Percentiles rank a stretch among this genome's conserved stretches.
phyloP scores from a whole-genome alignment of 2,888 invertebrate species.

The Heteromyza rotundicornis region DNA sequence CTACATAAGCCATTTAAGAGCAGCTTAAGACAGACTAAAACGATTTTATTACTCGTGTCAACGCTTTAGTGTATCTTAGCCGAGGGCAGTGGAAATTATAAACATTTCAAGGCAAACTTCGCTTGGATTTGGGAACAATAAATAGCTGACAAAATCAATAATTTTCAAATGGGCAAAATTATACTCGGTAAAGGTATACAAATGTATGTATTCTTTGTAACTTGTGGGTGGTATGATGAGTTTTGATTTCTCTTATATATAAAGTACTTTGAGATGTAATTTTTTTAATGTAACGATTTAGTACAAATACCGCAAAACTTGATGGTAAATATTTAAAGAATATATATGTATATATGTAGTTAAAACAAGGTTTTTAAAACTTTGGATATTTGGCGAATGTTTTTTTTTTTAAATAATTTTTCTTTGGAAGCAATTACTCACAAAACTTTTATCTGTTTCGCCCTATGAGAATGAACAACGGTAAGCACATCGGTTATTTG shows the following conservation, averaged over 20 bases:
- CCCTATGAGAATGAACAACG: slow-evolving; percentile 63
- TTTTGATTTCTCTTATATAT: too few relatives aligned
- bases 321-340: slow-evolving; percentile 32
- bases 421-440: slow-evolving; percentile 62
- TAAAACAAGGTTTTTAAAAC: slow-evolving; percentile 42
- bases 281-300: background rate
- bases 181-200: slow-evolving; percentile 36
- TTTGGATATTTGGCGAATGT: slow-evolving; percentile 34
- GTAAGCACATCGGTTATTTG: slow-evolving; percentile 57
- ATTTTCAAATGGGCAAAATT: too few relatives aligned
- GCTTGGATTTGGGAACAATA: too few relatives aligned
- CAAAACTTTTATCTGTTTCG: slow-evolving; percentile 64
- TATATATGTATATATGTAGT: slow-evolving; percentile 23
- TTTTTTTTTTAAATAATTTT: slow-evolving; percentile 22
- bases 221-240: background rate
- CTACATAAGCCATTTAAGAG: too few relatives aligned
- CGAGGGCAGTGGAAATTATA: too few relatives aligned
- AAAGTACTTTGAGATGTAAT: too few relatives aligned
- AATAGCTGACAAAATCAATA: too few relatives aligned
- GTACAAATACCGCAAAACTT: slow-evolving; percentile 21
- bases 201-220: slow-evolving; percentile 13
- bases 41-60: too few relatives aligned
- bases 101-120: too few relatives aligned
- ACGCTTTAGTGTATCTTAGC: too few relatives aligned
- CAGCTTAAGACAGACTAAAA: too few relatives aligned